Percentiles rank a stretch among this genome's conserved stretches.
Evolutionary conservation across 2,888 invertebrate species (phyloP).

Genomic region (Phymatocera aterrima): DNA sequence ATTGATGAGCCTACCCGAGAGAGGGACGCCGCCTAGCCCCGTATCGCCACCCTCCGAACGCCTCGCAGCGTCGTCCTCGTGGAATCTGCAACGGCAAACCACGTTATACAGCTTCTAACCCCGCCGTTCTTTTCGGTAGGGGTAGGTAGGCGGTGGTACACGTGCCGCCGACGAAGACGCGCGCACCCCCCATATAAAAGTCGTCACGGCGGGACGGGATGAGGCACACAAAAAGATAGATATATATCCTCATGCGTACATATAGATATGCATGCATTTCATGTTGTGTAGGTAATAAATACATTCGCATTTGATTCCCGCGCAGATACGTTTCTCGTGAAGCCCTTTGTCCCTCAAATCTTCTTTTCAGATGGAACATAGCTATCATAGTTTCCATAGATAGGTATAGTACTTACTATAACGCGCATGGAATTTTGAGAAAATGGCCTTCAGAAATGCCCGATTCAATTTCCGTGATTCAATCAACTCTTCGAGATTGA

Average conservation of each 20-base stretch:
- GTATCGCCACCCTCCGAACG: slow-evolving; percentile 33
- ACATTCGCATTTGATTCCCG: no score
- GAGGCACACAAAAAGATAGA: background rate
- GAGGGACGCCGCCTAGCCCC: slow-evolving; percentile 27
- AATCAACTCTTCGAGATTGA: no score
- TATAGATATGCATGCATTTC: background rate
- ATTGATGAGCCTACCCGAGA: slow-evolving; percentile 23
- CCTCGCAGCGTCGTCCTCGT: slow-evolving; percentile 26
- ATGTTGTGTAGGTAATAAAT: background rate
- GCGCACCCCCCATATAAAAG: slow-evolving; percentile 18
- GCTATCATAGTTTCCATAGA: no score
- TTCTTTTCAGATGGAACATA: no score
- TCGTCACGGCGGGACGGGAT: slow-evolving; percentile 27
- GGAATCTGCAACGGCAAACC: slow-evolving; percentile 33
- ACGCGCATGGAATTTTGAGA: no score
- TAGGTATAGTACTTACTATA: no score
- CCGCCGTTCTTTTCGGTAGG: background rate
- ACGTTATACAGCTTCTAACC: slow-evolving; percentile 31
- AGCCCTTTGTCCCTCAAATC: no score
- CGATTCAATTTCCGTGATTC: no score
- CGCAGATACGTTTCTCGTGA: no score
- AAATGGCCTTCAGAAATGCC: no score
- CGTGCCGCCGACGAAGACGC: slow-evolving; percentile 35
- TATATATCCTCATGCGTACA: background rate
- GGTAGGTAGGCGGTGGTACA: slow-evolving; percentile 35